phyloP scores from a whole-genome alignment of 2,888 invertebrate species.

The Brenthis hecate region DNA sequence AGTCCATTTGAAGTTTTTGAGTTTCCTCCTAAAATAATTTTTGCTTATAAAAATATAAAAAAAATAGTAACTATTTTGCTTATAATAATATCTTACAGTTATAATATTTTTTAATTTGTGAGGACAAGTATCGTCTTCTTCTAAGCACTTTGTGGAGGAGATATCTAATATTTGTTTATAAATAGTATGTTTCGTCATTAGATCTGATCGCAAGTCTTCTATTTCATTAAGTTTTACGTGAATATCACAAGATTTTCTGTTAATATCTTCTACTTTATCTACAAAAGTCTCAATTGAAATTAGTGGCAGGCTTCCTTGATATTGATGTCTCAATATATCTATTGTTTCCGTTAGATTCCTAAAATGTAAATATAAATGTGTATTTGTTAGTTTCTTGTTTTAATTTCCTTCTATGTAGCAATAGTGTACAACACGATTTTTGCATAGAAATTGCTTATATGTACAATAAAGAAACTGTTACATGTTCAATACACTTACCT shows the following conservation, averaged over 20 bases:
- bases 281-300: constrained; percentile 65
- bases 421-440: no score
- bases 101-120: constrained; percentile 65
- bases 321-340: constrained; percentile 68
- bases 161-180: constrained; percentile 67
- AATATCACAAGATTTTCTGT: constrained; percentile 55
- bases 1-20: constrained; percentile 58
- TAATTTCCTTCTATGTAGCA: no score
- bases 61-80: constrained; percentile 19
- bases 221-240: constrained; percentile 66
- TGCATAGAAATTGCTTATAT: no score
- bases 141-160: constrained; percentile 60
- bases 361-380: constrained; percentile 38
- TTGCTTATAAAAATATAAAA: constrained; percentile 4
- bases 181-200: constrained; percentile 66
- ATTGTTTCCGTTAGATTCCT: constrained; percentile 70
- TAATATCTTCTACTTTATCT: constrained; percentile 59
- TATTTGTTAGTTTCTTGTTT: no score
- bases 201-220: constrained; percentile 60
- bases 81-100: constrained; percentile 48
- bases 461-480: no score
- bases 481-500: background rate
- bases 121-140: constrained; percentile 59
- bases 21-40: constrained; percentile 54
- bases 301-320: constrained; percentile 69